These are phyloP conservation scores for Tribolium castaneum DNA, from an alignment of 1,140 invertebrate genomes.

Conservation along the genomic window DNA sequence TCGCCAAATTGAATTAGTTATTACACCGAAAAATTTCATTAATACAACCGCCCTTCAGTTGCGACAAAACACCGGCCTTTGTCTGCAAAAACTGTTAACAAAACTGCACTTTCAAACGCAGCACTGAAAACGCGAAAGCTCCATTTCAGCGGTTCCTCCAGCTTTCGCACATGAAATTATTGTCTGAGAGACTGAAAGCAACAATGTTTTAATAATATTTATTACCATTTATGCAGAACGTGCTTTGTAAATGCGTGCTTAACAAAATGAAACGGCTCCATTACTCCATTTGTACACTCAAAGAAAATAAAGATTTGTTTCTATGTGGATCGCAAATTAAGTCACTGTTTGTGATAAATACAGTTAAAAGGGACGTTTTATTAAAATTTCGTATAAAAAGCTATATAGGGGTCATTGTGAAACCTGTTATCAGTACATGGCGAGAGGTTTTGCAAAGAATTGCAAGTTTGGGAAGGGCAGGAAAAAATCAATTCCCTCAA, in stretches of 20 bases:
- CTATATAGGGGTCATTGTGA: slow-evolving; percentile 52
- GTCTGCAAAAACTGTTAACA: too few relatives aligned
- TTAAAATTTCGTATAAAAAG: slow-evolving; percentile 29
- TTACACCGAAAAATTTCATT: slow-evolving; percentile 30
- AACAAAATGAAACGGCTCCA: background rate
- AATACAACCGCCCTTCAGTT: background rate
- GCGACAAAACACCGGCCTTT: background rate
- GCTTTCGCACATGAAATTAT: background rate
- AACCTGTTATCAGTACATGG: slow-evolving; percentile 57
- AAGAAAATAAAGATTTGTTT: slow-evolving; percentile 13
- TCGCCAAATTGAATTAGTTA: slow-evolving; percentile 31
- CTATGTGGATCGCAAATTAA: slow-evolving; percentile 6
- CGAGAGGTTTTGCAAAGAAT: slow-evolving; percentile 54
- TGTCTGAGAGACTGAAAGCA: background rate
- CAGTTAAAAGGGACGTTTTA: slow-evolving; percentile 19
- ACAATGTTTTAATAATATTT: background rate
- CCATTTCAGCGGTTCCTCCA: too few relatives aligned
- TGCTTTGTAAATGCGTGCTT: background rate
- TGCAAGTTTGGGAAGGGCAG: slow-evolving; percentile 39
- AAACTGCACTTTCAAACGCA: too few relatives aligned
- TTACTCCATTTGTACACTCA: background rate
- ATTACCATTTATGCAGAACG: background rate
- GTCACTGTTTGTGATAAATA: slow-evolving; percentile 10
- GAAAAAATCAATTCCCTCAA: slow-evolving; percentile 58
- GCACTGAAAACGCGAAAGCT: too few relatives aligned